Evolutionary conservation across 2,888 invertebrate genomes (phyloP).

Genomic region (Noctua janthina): DNA sequence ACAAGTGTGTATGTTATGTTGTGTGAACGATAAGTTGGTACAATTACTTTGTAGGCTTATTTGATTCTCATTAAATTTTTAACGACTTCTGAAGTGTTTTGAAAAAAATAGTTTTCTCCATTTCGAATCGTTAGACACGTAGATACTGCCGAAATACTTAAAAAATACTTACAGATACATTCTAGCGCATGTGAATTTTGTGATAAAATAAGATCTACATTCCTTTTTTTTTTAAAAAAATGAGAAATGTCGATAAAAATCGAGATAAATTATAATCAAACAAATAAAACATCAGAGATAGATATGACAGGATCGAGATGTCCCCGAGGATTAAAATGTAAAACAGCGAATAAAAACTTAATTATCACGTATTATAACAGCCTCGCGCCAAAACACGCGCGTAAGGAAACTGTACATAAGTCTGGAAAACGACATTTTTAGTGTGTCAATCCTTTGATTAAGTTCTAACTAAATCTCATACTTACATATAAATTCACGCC

Average conservation of each 20-base stretch:
- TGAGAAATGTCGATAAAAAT: not conserved
- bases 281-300: conserved; percentile 42
- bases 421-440: conserved; percentile 8
- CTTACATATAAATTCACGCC: not conserved
- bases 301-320: conserved; percentile 66
- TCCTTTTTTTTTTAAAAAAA: not conserved
- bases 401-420: conserved; percentile 46
- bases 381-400: conserved; percentile 66
- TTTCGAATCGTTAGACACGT: not conserved
- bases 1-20: not conserved
- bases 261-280: conserved; percentile 8
- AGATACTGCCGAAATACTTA: not conserved
- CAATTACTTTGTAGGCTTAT: not conserved
- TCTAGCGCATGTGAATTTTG: not conserved
- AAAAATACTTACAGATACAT: not conserved
- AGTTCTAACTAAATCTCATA: not conserved
- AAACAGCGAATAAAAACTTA: conserved; percentile 77
- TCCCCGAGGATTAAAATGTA: conserved; percentile 76
- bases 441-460: not conserved
- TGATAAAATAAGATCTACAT: too few relatives aligned
- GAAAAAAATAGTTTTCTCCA: not conserved
- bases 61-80: not conserved
- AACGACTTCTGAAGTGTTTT: not conserved
- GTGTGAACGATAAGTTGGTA: not conserved
- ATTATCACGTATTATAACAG: conserved; percentile 81